These are phyloP conservation scores for cattle (Bos taurus) DNA, from an alignment of 2,113 vertebrate species.

Conservation along the genomic window DNA sequence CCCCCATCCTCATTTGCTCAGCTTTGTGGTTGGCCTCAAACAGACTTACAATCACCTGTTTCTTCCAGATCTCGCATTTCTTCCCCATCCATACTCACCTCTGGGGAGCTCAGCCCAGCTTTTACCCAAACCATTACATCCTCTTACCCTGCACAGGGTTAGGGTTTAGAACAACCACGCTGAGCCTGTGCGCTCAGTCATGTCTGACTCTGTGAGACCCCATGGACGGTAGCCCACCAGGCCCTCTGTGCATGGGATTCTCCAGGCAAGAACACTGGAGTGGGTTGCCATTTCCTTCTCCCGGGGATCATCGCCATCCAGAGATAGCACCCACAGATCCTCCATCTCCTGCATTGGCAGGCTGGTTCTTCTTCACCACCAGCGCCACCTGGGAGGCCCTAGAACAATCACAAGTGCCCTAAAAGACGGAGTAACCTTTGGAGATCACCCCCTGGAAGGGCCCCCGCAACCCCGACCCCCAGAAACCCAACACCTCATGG, in stretches of 20 bases:
- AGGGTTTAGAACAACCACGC: neutral
- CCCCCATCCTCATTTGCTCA: neutral
- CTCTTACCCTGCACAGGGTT: neutral
- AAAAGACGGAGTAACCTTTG: too few relatives aligned
- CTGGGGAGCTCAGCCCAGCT: neutral
- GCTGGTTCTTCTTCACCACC: neutral
- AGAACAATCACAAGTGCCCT: neutral
- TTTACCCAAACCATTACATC: neutral
- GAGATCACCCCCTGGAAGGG: neutral
- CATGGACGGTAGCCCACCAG: neutral
- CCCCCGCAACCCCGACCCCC: neutral
- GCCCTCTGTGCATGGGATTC: neutral
- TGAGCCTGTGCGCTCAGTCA: rapidly evolving
- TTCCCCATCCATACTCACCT: neutral
- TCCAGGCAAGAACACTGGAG: neutral
- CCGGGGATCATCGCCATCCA: neutral
- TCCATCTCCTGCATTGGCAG: neutral
- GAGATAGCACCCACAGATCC: neutral
- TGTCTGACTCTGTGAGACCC: rapidly evolving
- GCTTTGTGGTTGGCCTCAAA: too few relatives aligned
- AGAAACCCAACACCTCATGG: neutral
- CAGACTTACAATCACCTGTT: neutral
- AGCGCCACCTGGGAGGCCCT: rapidly evolving
- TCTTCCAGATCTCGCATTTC: neutral
- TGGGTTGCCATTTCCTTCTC: neutral